Evolutionary conservation across 2,113 vertebrate genomes (phyloP).

Genomic region (Ariopsis seemanni): DNA sequence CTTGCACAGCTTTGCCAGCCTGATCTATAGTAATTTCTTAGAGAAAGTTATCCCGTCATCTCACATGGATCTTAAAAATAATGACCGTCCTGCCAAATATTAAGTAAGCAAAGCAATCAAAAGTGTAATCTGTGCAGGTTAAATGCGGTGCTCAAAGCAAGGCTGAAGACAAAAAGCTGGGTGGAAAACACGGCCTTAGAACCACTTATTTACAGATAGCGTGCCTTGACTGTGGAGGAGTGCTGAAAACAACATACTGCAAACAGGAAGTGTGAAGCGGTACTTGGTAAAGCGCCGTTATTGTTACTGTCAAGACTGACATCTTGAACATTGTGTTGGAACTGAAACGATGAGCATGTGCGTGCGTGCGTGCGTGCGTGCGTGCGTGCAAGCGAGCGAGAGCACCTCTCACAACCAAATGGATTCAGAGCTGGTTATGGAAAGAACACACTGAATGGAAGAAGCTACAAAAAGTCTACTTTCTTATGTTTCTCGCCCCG

Average conservation of each 20-base stretch:
- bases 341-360: background rate
- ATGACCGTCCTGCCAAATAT: background rate
- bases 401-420: background rate
- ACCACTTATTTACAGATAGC: constrained; percentile 25
- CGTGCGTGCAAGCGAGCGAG: too few relatives aligned
- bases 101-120: constrained; percentile 3
- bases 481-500: background rate
- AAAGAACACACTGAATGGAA: background rate
- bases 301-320: constrained; percentile 15
- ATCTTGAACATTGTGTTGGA: constrained; percentile 9
- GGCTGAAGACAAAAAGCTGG: background rate
- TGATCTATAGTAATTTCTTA: constrained; percentile 32
- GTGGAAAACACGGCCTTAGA: background rate
- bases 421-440: background rate
- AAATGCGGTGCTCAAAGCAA: background rate
- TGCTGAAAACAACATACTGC: constrained; percentile 18
- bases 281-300: background rate
- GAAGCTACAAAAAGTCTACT: background rate
- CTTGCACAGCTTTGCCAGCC: background rate
- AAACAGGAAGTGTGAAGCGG: constrained; percentile 8
- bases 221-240: constrained; percentile 4
- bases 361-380: background rate
- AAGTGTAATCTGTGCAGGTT: background rate
- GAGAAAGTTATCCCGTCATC: constrained; percentile 4
- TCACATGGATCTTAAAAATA: constrained; percentile 8